phyloP scores from a whole-genome alignment of 2,888 invertebrate species.

The Athetis lepigone region DNA sequence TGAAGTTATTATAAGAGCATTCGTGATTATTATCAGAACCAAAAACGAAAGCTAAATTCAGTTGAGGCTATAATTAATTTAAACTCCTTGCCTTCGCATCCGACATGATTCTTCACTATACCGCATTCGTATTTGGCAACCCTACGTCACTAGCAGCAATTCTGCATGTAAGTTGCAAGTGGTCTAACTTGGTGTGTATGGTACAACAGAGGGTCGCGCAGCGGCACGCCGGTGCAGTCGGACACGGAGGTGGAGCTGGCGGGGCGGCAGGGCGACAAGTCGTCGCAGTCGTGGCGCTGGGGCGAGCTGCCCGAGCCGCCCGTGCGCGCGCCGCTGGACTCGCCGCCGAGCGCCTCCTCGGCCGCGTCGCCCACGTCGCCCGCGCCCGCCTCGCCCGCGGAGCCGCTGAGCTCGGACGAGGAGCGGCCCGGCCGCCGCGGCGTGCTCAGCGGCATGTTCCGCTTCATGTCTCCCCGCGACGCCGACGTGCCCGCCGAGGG shows the following conservation, averaged over 20 bases:
- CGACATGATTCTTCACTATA: slow-evolving; percentile 27
- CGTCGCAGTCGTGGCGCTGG: slow-evolving; percentile 96
- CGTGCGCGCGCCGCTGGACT: slow-evolving; percentile 71
- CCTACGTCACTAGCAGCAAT: slow-evolving; percentile 1
- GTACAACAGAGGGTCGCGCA: slow-evolving; percentile 90
- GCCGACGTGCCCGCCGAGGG: slow-evolving; percentile 92
- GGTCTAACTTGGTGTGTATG: background rate
- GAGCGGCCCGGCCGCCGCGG: slow-evolving; percentile 90
- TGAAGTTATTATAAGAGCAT: slow-evolving; percentile 20
- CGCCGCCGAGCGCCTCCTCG: slow-evolving; percentile 40
- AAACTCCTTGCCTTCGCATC: slow-evolving; percentile 1
- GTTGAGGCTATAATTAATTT: slow-evolving; percentile 16
- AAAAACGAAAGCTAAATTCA: slow-evolving; percentile 9
- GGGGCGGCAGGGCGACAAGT: slow-evolving; percentile 84
- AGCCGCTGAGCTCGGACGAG: slow-evolving; percentile 88
- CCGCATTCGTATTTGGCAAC: slow-evolving; percentile 10
- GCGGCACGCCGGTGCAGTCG: slow-evolving; percentile 96
- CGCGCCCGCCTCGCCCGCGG: slow-evolving; percentile 80
- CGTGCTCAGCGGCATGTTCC: slow-evolving; percentile 97
- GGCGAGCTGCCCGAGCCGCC: slow-evolving; percentile 94
- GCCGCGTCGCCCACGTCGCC: slow-evolving; percentile 76
- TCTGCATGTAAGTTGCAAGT: background rate
- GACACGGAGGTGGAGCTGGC: slow-evolving; percentile 98
- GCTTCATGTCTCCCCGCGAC: slow-evolving; percentile 93
- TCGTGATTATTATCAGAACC: slow-evolving; percentile 24